Conservation (phyloP, 2,888 invertebrate genomes). For the Stratiomys singularior region DNA sequence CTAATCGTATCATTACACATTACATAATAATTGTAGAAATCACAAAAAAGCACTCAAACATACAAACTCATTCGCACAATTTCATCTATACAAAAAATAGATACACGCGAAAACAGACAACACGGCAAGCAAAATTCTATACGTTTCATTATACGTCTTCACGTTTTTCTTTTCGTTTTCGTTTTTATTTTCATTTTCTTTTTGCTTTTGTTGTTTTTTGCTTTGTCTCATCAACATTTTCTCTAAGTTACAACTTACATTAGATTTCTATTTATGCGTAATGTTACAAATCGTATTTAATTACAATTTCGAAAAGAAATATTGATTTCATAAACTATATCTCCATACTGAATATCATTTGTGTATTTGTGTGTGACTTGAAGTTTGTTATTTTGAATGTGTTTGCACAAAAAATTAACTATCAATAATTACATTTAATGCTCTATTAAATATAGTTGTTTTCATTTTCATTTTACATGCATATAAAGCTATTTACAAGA, state of each 20-base stretch:
- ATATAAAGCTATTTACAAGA: slow-evolving; percentile 45
- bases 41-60: slow-evolving; percentile 37
- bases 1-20: slow-evolving; percentile 43
- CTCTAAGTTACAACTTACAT: slow-evolving; percentile 15
- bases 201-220: too few relatives aligned
- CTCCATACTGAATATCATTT: slow-evolving; percentile 31
- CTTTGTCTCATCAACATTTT: background rate
- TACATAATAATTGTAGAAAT: slow-evolving; percentile 22
- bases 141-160: background rate
- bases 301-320: slow-evolving; percentile 16
- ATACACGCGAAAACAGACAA: slow-evolving; percentile 28
- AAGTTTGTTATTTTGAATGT: slow-evolving; percentile 26
- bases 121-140: slow-evolving; percentile 35
- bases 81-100: slow-evolving; percentile 42
- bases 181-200: too few relatives aligned
- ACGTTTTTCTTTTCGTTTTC: slow-evolving; percentile 11
- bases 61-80: slow-evolving; percentile 34
- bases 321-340: slow-evolving; percentile 17
- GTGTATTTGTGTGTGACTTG: slow-evolving; percentile 38
- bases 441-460: slow-evolving; percentile 47
- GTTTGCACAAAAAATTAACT: slow-evolving; percentile 10
- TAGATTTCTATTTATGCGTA: slow-evolving; percentile 5
- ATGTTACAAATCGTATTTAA: slow-evolving; percentile 20
- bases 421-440: slow-evolving; percentile 39
- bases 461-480: slow-evolving; percentile 48